phyloP scores from a whole-genome alignment of 1,140 invertebrate genomes.

The Brachystomella parvula region DNA sequence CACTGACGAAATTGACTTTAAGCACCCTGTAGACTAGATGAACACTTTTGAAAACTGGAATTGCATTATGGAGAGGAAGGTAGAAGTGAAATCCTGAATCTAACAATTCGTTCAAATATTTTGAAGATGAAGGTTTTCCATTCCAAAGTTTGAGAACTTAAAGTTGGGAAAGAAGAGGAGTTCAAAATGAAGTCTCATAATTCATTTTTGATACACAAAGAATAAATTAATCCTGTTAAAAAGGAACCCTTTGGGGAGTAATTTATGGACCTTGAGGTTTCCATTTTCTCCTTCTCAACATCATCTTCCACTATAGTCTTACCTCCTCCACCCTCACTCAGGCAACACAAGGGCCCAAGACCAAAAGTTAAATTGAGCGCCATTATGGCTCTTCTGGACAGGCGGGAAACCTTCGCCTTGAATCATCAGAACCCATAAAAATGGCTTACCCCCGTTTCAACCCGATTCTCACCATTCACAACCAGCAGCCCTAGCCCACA shows the following conservation, averaged over 20 bases:
- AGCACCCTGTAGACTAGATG: not conserved
- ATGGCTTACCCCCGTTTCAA: too few relatives aligned
- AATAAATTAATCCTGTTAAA: constrained; percentile 39
- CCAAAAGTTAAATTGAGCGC: not conserved
- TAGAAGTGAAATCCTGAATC: not conserved
- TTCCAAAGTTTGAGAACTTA: not conserved
- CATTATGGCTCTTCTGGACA: not conserved
- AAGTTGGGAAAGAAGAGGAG: not conserved
- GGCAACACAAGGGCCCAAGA: not conserved
- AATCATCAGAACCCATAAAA: not conserved
- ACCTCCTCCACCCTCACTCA: not conserved
- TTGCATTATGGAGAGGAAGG: too few relatives aligned
- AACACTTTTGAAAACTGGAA: too few relatives aligned
- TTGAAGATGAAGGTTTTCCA: not conserved
- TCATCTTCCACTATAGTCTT: not conserved
- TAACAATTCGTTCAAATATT: not conserved
- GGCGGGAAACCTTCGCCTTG: not conserved
- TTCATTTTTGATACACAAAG: constrained; percentile 38
- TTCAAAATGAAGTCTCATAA: constrained; percentile 25
- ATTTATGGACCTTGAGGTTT: constrained; percentile 28
- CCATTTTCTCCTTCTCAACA: not conserved
- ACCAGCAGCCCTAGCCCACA: too few relatives aligned
- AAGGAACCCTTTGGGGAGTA: constrained; percentile 25
- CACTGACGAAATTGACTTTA: not conserved
- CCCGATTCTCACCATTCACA: too few relatives aligned